Evolutionary conservation across 1,140 invertebrate genomes (phyloP), one percentile per base, ranked within the genome.

Genomic region (Sipha flava): DNA sequence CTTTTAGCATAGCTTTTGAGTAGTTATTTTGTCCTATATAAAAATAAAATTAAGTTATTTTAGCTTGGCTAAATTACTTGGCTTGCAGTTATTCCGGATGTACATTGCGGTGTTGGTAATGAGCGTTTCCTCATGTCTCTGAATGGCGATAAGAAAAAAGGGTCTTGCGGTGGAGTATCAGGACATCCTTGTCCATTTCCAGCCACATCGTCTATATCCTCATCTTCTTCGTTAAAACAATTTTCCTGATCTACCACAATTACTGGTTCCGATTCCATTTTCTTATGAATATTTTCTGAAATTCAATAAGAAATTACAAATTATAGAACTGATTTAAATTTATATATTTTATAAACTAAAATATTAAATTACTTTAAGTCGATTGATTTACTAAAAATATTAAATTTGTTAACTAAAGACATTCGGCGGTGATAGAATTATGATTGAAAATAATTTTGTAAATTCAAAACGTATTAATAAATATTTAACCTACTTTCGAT

Each of bases 241-340:
- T 88, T 88, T 62, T 89, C 90, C 82, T 93, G 92, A 84, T 94
- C 92, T 3, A 94, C 92, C 47, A 94, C 92, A 82, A 94, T 94
- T 54, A 93, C 87, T 1, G 92, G 92, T 84, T 93, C 92, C 9
- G 34, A 59, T 43, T 77, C 73, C 73, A 77, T 77, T 57, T 59
- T 70, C 3, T 45, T 57, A 7, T 2, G 37, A 23, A 21, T 23
- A 14, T 73, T n/a, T 0, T 54, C 45, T 54, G 49, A 52, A 73
- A 73, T 52, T 14, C 10, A 37, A 54, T 2, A 49, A 29, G 43
- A 29, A 45, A 45, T 47, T 29, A 47, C 2, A 47, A n/a, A 29
- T 70, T 40, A 34, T 14, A 59, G 29, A 31, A 59, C 10, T 31
- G 0, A 59, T 18, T 31, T 59, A 16, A 2, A n/a, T n/a, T n/a